Conservation (phyloP, 2,113 vertebrate genomes). For the Rattus rattus region DNA sequence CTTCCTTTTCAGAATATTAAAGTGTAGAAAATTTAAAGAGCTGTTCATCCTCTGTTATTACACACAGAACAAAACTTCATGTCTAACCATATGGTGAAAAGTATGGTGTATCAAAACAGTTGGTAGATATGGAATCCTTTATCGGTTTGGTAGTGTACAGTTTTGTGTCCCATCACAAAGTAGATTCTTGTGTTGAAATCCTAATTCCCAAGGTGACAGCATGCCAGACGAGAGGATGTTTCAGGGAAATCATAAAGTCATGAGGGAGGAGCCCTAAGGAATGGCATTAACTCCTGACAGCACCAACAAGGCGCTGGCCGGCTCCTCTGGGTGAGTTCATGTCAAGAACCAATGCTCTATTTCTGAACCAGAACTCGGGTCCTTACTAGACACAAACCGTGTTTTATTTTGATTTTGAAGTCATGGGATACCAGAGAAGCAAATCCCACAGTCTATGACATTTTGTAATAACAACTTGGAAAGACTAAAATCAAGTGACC, state of each 20-base stretch:
- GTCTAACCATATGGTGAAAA: background rate
- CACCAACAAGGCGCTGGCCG: background rate
- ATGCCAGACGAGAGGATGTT: background rate
- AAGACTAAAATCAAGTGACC: background rate
- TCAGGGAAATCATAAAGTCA: background rate
- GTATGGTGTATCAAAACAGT: background rate
- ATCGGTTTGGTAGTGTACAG: background rate
- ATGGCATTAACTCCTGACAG: background rate
- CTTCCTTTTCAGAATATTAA: slow-evolving; percentile 26
- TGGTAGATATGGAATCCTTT: background rate
- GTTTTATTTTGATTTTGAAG: background rate
- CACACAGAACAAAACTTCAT: background rate
- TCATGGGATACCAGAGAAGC: background rate
- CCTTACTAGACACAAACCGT: background rate
- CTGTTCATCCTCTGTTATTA: background rate
- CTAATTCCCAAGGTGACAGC: background rate
- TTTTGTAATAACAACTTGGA: background rate
- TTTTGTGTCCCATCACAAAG: background rate
- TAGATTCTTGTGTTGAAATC: background rate
- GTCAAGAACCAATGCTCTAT: background rate
- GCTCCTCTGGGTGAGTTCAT: background rate
- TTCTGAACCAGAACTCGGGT: background rate
- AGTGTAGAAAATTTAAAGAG: background rate
- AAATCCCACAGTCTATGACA: background rate
- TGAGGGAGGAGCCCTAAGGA: too few species aligned